Conservation (phyloP, 1,140 invertebrate species). For the Drosophila neocordata region DNA sequence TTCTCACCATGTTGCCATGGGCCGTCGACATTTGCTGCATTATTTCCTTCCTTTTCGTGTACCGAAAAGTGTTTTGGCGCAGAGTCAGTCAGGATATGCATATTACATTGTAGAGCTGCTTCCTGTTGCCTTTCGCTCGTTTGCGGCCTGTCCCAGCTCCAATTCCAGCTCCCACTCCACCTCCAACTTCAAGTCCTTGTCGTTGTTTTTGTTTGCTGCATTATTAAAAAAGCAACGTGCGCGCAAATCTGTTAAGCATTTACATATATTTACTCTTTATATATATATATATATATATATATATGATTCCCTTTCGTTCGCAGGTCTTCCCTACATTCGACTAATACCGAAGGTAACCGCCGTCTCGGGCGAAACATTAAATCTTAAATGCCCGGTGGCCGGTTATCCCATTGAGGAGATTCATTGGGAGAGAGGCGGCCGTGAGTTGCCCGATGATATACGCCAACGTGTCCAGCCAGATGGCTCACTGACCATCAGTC, state of each 20-base stretch:
- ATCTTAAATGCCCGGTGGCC: conserved; percentile 92
- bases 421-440: conserved; percentile 90
- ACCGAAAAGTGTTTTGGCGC: conserved; percentile 62
- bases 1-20: conserved; percentile 38
- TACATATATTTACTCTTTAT: conserved; percentile 20
- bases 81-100: conserved; percentile 64
- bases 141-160: not conserved
- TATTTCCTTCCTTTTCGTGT: conserved; percentile 66
- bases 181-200: not conserved
- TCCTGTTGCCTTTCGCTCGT: conserved; percentile 36
- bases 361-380: conserved; percentile 90
- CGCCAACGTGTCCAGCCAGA: conserved; percentile 90
- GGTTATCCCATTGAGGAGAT: conserved; percentile 92
- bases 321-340: conserved; percentile 92
- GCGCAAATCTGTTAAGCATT: conserved; percentile 68
- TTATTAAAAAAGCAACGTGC: conserved; percentile 76
- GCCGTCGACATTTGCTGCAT: conserved; percentile 69
- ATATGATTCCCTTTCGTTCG: conserved; percentile 7
- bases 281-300: no score
- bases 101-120: conserved; percentile 66
- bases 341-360: conserved; percentile 93
- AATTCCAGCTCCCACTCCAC: not conserved
- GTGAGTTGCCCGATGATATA: conserved; percentile 90
- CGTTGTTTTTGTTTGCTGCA: conserved; percentile 45
- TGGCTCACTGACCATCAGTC: conserved; percentile 89